Conservation (phyloP, 2,797 vertebrate species). For the Crypturellus tataupa region DNA sequence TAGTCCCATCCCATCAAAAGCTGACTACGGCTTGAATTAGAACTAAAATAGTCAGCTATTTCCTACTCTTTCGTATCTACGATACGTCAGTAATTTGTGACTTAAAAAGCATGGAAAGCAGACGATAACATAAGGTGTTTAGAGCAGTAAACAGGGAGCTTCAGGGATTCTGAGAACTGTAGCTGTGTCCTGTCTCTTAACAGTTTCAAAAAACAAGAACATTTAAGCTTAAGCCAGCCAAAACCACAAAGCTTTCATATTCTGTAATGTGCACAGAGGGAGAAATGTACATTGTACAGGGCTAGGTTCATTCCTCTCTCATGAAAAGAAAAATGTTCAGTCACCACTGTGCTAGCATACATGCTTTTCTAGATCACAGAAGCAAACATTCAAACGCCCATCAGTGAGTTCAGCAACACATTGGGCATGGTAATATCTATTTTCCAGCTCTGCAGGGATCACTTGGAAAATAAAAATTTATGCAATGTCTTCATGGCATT, state of each 20-base stretch:
- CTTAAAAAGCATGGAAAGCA: constrained; percentile 23
- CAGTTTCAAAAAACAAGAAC: neutral
- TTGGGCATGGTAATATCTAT: neutral
- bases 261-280: accelerated
- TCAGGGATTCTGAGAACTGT: neutral
- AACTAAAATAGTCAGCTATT: neutral
- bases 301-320: neutral
- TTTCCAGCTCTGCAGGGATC: neutral
- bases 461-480: neutral
- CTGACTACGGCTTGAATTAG: neutral
- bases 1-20: neutral
- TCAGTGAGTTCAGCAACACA: neutral
- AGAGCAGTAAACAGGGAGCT: neutral
- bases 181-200: neutral
- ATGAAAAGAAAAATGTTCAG: neutral
- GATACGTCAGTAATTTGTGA: neutral
- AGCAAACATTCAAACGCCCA: neutral
- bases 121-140: neutral
- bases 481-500: neutral
- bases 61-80: neutral
- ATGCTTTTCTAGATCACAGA: neutral
- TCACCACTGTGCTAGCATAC: neutral
- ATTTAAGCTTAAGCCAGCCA: neutral
- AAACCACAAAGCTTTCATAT: neutral
- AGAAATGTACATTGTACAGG: accelerated